Base-by-base conservation (phyloP, 2,113 vertebrate genomes). In the Pseudorhombus dupliciocellatus region DNA sequence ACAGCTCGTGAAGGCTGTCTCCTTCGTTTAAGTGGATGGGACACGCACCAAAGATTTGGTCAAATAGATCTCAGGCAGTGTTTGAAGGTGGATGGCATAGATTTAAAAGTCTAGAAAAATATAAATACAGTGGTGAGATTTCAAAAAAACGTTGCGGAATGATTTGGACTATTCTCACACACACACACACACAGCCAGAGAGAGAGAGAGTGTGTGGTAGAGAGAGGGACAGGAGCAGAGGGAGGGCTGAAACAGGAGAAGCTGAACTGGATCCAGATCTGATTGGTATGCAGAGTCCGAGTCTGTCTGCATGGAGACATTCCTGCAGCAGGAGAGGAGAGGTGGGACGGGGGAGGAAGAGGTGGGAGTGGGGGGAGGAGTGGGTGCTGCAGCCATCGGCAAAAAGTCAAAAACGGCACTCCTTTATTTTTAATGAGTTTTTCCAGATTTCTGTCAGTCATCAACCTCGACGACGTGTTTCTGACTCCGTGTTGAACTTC, bases 281-380 rank as follows among this genome's bases (percentile, higher is more conserved):
- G 79, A 83, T 83, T 79, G 80, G 79, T 75, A 87, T 83, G 75
- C 85, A 85, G 70, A 77, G 85, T 24, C 51, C 1, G 62, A 74
- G 55, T 66, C 46, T 31, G 58, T 80, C 63, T 82, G 70, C 63
- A 75, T 58, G 24, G 58, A 74, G 24, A 60, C 73, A 85, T 83
- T 87, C 77, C 80, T 85, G 60, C 77, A 63, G 56, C 11, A 53
- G 53, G 18, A 56, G 53, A 73, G 51, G 51, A 37, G 64, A 31
- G 59, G 73, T 67, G 73, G 20, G 42, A 18, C 10, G 20, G 40
- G 16, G 4, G n/a, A n/a, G 59, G 21, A 58, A 15, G 25, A 30
- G 52, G 44, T 14, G 46, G 14, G 46, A n/a, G 46, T 18, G 25
- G 53, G 25, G 53, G 25, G 48, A 31, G 44, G 58, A 26, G 58